Evolutionary conservation across 1,140 invertebrate genomes (phyloP), one percentile per base, ranked within the genome.

Genomic region (Drosophila serrata): DNA sequence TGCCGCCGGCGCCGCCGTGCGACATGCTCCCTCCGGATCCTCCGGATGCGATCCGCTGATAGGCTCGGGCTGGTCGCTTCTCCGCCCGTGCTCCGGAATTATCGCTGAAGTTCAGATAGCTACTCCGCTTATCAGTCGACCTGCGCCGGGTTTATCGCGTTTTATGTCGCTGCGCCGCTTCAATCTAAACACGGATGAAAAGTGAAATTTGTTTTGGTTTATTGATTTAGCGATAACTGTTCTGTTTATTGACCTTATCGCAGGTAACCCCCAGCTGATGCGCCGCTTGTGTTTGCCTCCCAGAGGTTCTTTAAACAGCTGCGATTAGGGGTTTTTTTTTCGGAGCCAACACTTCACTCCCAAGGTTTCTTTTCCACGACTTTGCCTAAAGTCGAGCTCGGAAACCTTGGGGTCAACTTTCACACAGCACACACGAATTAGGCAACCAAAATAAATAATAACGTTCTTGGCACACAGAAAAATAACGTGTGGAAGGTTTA

Each of bases 181-280:
- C 33, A 88, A 73, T 73, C 81, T 69, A 82, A 87, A 76, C 56
- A 58, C 33, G 22, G 27, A 55, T 60, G 53, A 40, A 73, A 73
- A 73, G 53, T 88, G 42, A 76, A 86, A 82, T 79, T 86, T 79
- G 78, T 75, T 87, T 79, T 76, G 79, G 61, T 55, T 82, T 84
- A 88, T 87, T 80, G 60, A 74, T 53, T 73, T 57, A 73, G 39
- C 56, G 82, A 86, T 88, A 88, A 76, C 9, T 12, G 29, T 29
- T 56, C 33, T 76, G 57, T 70, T 49, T 77, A 24, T 48, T 42
- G 40, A 51, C 55, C 55, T 68, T 77, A 76, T 76, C 74, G 49
- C 35, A 35, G 62, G 33, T 33, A 40, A 46, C 62, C 62, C 74
- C 55, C 70, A 29, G 40, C 42, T 39, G 65, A 51, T 49, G 63